Percentiles rank a stretch among this genome's conserved stretches.
phyloP scores from a whole-genome alignment of 2,113 vertebrate genomes.

The Forbesichthys papilliferus region DNA sequence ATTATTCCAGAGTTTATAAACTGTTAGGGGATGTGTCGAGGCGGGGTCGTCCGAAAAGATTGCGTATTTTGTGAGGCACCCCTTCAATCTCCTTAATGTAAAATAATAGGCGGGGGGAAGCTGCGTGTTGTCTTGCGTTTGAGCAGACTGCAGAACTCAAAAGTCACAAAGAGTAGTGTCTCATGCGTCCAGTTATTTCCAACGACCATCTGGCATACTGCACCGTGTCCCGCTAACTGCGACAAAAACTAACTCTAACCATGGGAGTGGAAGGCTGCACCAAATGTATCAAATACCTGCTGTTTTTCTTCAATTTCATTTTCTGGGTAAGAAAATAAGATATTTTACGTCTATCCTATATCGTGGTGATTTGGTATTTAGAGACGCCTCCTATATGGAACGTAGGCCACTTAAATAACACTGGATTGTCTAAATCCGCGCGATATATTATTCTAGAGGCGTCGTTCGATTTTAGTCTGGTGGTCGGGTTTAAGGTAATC shows the following conservation, averaged over 20 bases:
- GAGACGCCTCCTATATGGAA: not conserved
- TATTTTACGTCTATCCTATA: not conserved
- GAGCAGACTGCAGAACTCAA: not conserved
- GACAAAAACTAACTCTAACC: slow-evolving; percentile 28
- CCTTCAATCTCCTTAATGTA: not conserved
- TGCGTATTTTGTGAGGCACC: not conserved
- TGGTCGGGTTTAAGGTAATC: not conserved
- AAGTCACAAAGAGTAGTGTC: not conserved
- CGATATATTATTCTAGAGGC: no score
- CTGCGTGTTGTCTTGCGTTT: slow-evolving; percentile 71
- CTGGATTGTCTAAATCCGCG: not conserved
- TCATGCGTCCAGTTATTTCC: not conserved
- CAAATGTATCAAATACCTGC: slow-evolving; percentile 95
- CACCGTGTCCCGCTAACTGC: slow-evolving; percentile 1
- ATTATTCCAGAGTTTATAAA: not conserved
- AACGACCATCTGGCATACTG: not conserved
- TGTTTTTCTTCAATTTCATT: slow-evolving; percentile 95
- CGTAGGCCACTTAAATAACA: no score
- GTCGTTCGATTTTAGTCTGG: not conserved
- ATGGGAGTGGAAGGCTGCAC: slow-evolving; percentile 97
- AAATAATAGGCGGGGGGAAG: slow-evolving; percentile 31
- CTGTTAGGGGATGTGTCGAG: not conserved
- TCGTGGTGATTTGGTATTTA: not conserved
- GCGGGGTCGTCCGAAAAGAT: not conserved
- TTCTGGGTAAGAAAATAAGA: slow-evolving; percentile 88